These are phyloP conservation scores for Limonius californicus DNA, from an alignment of 1,140 invertebrate species.

Conservation along the genomic window DNA sequence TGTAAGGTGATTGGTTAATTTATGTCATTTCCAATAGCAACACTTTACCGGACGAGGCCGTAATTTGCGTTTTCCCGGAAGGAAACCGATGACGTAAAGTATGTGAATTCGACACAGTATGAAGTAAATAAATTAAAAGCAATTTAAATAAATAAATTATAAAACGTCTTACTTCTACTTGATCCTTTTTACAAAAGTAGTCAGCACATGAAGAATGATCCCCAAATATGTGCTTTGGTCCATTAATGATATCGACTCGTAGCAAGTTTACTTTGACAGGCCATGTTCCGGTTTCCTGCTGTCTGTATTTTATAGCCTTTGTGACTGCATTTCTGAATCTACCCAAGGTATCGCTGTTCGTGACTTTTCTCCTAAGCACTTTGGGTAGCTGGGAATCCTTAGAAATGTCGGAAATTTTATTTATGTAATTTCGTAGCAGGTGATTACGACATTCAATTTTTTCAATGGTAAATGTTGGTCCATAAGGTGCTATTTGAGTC, in stretches of 20 bases:
- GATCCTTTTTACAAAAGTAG: background rate
- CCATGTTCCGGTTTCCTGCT: background rate
- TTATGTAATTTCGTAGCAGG: conserved; percentile 28
- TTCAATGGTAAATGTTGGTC: conserved; percentile 34
- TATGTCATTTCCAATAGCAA: too few relatives aligned
- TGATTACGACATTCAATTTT: conserved; percentile 37
- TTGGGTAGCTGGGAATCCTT: background rate
- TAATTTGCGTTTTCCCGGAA: too few relatives aligned
- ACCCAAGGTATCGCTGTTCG: too few relatives aligned
- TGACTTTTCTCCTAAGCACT: too few relatives aligned
- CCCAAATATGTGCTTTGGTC: conserved; percentile 7
- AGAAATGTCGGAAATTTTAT: conserved; percentile 14
- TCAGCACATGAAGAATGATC: background rate
- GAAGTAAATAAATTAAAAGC: too few relatives aligned
- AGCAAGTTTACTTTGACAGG: background rate
- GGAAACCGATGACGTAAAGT: too few relatives aligned
- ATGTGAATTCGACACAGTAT: too few relatives aligned
- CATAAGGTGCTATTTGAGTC: conserved; percentile 17
- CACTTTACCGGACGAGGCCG: too few relatives aligned
- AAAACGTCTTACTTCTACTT: too few relatives aligned
- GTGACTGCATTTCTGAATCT: too few relatives aligned
- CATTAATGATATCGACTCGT: background rate
- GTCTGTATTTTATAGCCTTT: background rate
- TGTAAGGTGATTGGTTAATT: too few relatives aligned
- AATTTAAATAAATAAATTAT: too few relatives aligned